Evolutionary conservation across 2,888 invertebrate genomes (phyloP), one percentile per base, ranked within the genome.

Genomic region (Drosophila fungiperda): DNA sequence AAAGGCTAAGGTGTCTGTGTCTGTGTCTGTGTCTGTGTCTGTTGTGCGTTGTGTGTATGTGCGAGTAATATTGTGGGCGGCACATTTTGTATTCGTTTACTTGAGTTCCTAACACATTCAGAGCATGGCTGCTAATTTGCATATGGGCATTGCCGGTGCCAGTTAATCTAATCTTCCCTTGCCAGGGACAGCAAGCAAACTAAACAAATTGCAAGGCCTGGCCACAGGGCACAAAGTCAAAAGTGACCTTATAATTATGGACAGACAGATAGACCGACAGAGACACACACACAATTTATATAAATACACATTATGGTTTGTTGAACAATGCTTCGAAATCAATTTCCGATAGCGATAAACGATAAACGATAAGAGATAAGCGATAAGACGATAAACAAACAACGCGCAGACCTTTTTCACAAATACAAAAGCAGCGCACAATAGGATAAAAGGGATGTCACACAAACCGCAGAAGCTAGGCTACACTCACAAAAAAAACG

Each of bases 311-410:
- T 17, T 48, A 15, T n/a, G 17, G 17, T 57, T 57, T 38, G 40
- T 20, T 59, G 62, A 79, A n/a, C 17, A 54, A 84, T 83, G 83
- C 65, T 72, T 68, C 5, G 72, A 74, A 90, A 89, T 89, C 90
- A 84, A 84, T 88, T 84, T 88, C 63, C 49, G 68, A 54, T 58
- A 48, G 63, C 76, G 83, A 83, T 90, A 73, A 82, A 77, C 73
- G 84, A 58, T 81, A 68, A 67, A 66, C 76, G 80, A 82, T 71
- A 80, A 83, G 72, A 66, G 70, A 42, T 53, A 68, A 69, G 80
- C 71, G 80, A 82, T 80, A 78, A 82, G 69, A 59, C 66, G 73
- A 38, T 49, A 59, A 65, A 62, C 77, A 80, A 76, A 77, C 72
- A 76, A 70, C 36, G 52, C 62, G 53, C 15, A 62, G 75, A 65